A percentile compares a stretch with the other conserved stretches of the same genome.
Conservation (phyloP, 2,113 vertebrate genomes). For the Epinephelus moara region DNA sequence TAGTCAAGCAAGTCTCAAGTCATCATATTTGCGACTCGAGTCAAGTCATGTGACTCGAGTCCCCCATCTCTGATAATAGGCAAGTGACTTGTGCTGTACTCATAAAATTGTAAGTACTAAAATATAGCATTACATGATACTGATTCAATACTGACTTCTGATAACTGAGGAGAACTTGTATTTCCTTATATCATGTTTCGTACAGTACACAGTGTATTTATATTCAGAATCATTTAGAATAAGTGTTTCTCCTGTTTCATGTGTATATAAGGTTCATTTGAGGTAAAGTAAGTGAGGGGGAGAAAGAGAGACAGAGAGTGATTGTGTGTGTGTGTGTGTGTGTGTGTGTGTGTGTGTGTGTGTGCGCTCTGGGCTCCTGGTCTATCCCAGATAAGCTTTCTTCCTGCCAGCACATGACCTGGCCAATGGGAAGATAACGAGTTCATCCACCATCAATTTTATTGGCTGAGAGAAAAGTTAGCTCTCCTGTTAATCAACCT, state of each 20-base stretch:
- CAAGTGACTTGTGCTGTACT: neutral
- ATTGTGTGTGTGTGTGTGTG: constrained; percentile 11
- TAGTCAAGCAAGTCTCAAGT: too few relatives aligned
- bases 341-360: constrained; percentile 1
- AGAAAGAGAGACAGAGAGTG: neutral
- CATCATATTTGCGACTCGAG: too few relatives aligned
- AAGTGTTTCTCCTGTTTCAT: neutral
- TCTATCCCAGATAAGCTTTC: constrained; percentile 53
- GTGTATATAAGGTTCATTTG: neutral
- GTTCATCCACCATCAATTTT: constrained; percentile 40
- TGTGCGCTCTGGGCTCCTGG: neutral
- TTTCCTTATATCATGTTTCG: neutral
- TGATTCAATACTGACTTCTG: neutral
- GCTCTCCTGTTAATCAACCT: constrained; percentile 17
- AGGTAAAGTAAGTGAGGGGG: too few relatives aligned
- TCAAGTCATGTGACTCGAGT: too few relatives aligned
- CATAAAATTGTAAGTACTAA: neutral
- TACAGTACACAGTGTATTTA: neutral
- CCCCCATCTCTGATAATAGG: too few relatives aligned
- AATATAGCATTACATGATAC: neutral
- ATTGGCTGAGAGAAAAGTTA: constrained; percentile 32
- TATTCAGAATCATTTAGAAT: neutral
- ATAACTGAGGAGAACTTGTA: neutral
- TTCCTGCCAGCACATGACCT: constrained; percentile 38
- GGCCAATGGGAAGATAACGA: constrained; percentile 55